phyloP scores from a whole-genome alignment of 2,797 vertebrate genomes.

The Acrossocheilus wenchowensis region DNA sequence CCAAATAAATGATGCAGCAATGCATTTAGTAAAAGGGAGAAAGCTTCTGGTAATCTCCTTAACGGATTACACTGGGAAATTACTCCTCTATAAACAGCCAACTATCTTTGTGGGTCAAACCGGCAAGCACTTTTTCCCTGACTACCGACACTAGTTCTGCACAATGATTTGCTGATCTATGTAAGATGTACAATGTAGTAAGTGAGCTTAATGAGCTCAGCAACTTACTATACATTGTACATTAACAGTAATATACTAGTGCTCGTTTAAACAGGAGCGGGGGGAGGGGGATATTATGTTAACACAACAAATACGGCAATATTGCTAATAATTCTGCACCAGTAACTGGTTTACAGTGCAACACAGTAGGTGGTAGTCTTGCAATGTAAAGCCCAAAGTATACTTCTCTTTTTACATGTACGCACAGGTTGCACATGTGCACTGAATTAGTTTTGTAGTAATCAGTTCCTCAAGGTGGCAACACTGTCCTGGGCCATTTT shows the following conservation, averaged over 20 bases:
- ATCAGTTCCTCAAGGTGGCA: no score
- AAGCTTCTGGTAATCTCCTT: slow-evolving; percentile 78
- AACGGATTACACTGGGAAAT: slow-evolving; percentile 75
- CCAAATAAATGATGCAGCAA: slow-evolving; percentile 52
- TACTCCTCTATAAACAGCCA: slow-evolving; percentile 72
- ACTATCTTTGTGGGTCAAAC: slow-evolving; percentile 38
- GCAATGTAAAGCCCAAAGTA: no score
- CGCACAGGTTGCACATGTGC: no score
- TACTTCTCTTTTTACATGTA: no score
- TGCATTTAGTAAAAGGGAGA: slow-evolving; percentile 71
- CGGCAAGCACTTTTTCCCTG: slow-evolving; percentile 9
- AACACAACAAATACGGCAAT: no score
- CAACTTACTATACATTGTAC: not conserved
- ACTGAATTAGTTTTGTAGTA: no score
- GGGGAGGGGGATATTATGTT: no score
- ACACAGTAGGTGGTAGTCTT: not conserved
- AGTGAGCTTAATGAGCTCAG: not conserved
- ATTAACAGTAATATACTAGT: not conserved
- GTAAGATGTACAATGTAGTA: not conserved
- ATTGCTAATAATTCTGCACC: not conserved
- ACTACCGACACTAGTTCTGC: not conserved
- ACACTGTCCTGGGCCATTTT: no score
- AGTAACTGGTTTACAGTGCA: not conserved
- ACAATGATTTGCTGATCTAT: not conserved
- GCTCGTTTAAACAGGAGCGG: not conserved